Evolutionary conservation across 1,140 invertebrate species (phyloP), one percentile per base, ranked within the genome.

Genomic region (Bombus waltoni): DNA sequence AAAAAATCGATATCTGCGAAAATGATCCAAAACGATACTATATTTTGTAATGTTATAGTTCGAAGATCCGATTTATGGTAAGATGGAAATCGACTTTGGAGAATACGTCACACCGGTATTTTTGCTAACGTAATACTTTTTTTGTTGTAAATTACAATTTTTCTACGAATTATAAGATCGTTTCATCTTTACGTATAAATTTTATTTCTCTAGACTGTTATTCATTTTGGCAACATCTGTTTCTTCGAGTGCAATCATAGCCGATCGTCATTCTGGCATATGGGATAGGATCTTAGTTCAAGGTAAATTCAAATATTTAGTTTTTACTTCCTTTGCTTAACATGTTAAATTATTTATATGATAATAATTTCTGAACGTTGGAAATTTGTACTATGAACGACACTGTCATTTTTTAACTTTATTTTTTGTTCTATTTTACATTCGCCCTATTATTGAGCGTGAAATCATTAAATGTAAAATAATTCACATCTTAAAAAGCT

Each of bases 41-140:
- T 72, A 15, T 73, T 25, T 8, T 70, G 83, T 2, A 1, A 83
- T 85, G 92, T 93, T 93, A 1, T 93, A 97, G 94, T 96, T 98
- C 90, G 95, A 97, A 86, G 95, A 97, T 15, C 97, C 97, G 0
- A 95, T 98, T 25, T 98, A 97, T 93, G 98, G 98, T 18, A 93
- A 92, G 0, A 92, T 94, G 66, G 95, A 98, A 59, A 95, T 96
- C 3, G 96, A 96, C 71, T 97, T 97, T 91, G 96, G 96, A 2
- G 95, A 96, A 32, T 98, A 97, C 93, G 97, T 98, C 96, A 97
- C 97, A 0, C 98, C 98, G 0, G 97, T 97, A n/a, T 96, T 98
- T 66, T 95, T 97, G 77, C 94, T 97, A 87, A 96, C 96, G 97
- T 97, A 94, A 96, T 96, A 94, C 1, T 28, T 38, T 2, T 10